Evolutionary conservation across 2,797 vertebrate genomes (phyloP).

Genomic region (Triplophysa bombifrons): DNA sequence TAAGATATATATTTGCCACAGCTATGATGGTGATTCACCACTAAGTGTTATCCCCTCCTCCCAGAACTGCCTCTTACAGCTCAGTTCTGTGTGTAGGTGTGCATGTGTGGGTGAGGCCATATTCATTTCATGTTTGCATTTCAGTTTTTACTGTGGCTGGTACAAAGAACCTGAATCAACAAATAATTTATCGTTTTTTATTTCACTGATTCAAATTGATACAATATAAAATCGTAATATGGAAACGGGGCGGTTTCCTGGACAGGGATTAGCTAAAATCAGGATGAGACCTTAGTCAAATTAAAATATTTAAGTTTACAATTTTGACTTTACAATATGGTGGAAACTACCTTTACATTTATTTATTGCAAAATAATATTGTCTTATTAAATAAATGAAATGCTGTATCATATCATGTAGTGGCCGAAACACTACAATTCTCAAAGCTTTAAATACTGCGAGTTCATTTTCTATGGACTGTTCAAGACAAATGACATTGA

Average conservation of each 20-base stretch:
- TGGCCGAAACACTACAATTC: neutral
- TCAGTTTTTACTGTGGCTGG: slow-evolving; percentile 71
- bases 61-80: slow-evolving; percentile 54
- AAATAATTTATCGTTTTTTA: slow-evolving; percentile 27
- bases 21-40: slow-evolving; percentile 56
- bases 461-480: neutral
- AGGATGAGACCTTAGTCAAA: too few species aligned
- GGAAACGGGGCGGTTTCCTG: too few species aligned
- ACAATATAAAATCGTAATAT: too few species aligned
- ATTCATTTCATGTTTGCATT: slow-evolving; percentile 78
- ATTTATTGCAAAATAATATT: too few species aligned
- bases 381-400: too few species aligned
- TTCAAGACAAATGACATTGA: slow-evolving; percentile 3
- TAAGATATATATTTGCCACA: slow-evolving; percentile 44
- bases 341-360: too few species aligned
- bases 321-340: too few species aligned
- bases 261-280: too few species aligned
- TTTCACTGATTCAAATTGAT: neutral
- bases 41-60: slow-evolving; percentile 63
- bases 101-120: slow-evolving; percentile 79
- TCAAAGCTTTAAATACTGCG: neutral
- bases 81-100: slow-evolving; percentile 75
- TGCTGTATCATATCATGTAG: too few species aligned
- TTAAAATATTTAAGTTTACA: too few species aligned
- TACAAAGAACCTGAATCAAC: slow-evolving; percentile 55